phyloP scores from a whole-genome alignment of 2,888 invertebrate species.

The Drosophila dives region DNA sequence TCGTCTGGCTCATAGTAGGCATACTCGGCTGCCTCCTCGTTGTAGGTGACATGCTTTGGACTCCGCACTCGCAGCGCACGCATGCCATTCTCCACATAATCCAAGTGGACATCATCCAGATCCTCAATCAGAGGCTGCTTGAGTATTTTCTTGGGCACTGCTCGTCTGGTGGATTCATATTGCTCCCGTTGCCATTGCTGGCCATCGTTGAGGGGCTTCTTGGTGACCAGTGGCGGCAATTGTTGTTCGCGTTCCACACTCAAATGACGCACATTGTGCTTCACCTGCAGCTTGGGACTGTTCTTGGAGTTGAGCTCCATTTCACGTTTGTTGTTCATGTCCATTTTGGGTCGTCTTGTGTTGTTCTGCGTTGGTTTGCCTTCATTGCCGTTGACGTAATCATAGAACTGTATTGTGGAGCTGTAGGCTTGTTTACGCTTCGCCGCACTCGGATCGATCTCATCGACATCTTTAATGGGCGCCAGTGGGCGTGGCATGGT shows the following conservation, averaged over 20 bases:
- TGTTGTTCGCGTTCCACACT: constrained; percentile 57
- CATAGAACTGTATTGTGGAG: constrained; percentile 84
- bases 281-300: constrained; percentile 82
- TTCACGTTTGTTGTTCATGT: constrained; percentile 82
- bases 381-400: constrained; percentile 78
- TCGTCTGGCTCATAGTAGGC: constrained; percentile 57
- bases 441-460: constrained; percentile 58
- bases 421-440: constrained; percentile 80
- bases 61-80: constrained; percentile 62
- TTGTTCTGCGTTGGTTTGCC: constrained; percentile 70
- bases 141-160: constrained; percentile 67
- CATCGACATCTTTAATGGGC: constrained; percentile 47
- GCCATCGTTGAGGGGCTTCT: constrained; percentile 65
- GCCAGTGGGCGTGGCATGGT: constrained; percentile 7
- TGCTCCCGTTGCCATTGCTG: constrained; percentile 26
- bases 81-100: constrained; percentile 64
- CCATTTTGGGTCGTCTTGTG: constrained; percentile 74
- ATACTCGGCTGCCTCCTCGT: constrained; percentile 71
- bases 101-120: constrained; percentile 30
- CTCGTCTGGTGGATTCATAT: constrained; percentile 2
- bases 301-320: constrained; percentile 83
- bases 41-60: constrained; percentile 74
- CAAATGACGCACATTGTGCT: constrained; percentile 75
- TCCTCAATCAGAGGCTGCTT: constrained; percentile 50
- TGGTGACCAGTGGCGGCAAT: constrained; percentile 32